These are phyloP conservation scores for Dromaius novaehollandiae DNA, from an alignment of 2,113 vertebrate genomes.

Conservation along the genomic window DNA sequence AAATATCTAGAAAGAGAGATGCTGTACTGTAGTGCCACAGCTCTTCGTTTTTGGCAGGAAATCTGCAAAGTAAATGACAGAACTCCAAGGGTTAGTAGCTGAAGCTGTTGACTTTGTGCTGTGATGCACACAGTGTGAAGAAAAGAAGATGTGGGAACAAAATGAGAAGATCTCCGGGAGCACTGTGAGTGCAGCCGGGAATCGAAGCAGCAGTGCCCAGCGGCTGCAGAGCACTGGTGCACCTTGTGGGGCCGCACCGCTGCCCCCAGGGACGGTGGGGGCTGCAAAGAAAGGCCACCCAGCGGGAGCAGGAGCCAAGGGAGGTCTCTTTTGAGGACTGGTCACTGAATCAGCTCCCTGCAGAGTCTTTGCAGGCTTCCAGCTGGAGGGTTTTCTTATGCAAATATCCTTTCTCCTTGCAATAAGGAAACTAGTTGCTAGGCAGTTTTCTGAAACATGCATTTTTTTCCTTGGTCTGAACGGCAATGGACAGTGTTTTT, in stretches of 20 bases:
- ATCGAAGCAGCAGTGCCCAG: neutral
- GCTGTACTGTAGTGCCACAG: neutral
- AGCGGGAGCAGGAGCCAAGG: constrained; percentile 9
- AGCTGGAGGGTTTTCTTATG: constrained; percentile 71
- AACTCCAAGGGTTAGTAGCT: constrained; percentile 41
- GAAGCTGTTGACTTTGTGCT: constrained; percentile 50
- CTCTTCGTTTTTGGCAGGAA: neutral
- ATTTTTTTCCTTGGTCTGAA: constrained; percentile 13
- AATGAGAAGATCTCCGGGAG: constrained; percentile 45
- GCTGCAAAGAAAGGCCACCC: constrained; percentile 43
- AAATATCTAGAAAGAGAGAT: constrained; percentile 1
- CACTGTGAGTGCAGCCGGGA: neutral
- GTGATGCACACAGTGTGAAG: constrained; percentile 26
- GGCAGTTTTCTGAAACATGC: constrained; percentile 72
- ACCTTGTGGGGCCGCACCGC: neutral
- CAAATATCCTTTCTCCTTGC: constrained; percentile 69
- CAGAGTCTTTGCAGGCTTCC: constrained; percentile 48
- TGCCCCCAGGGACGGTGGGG: neutral
- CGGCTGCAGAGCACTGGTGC: neutral
- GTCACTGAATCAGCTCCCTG: constrained; percentile 47
- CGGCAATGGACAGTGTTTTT: constrained; percentile 64
- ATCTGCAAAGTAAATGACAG: constrained; percentile 13
- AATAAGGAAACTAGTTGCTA: constrained; percentile 75
- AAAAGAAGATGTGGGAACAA: constrained; percentile 45
- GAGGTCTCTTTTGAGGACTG: constrained; percentile 59